Percentiles rank a stretch among this genome's conserved stretches.
Conservation (phyloP, 1,140 invertebrate species). For the Lasaia peninsularis region DNA sequence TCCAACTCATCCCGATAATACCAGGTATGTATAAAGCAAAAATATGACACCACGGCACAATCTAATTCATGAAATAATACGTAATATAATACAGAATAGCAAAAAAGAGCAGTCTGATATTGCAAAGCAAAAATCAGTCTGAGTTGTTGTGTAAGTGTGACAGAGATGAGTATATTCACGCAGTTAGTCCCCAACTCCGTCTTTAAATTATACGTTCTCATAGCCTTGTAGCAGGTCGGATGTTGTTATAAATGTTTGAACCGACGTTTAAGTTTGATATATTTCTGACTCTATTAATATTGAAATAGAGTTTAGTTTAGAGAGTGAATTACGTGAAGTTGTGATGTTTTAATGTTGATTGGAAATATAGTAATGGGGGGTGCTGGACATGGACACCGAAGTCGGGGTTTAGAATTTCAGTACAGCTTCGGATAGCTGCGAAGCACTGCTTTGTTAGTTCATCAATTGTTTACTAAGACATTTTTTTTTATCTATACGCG, state of each 20-base stretch:
- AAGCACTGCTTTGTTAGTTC: conserved; percentile 68
- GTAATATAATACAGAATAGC: conserved; percentile 71
- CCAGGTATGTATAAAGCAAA: conserved; percentile 57
- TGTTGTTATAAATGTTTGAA: conserved; percentile 33
- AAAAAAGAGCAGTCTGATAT: conserved; percentile 66
- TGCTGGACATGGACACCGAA: conserved; percentile 71
- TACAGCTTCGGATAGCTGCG: conserved; percentile 74
- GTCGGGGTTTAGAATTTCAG: conserved; percentile 76
- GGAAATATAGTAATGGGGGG: conserved; percentile 75
- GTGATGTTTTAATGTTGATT: conserved; percentile 32
- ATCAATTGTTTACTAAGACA: conserved; percentile 61
- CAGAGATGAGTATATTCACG: conserved; percentile 40
- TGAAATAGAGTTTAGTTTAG: conserved; percentile 14
- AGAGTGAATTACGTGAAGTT: conserved; percentile 16
- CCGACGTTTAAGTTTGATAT: neutral
- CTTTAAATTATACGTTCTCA: conserved; percentile 77
- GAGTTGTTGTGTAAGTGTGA: conserved; percentile 36
- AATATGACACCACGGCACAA: conserved; percentile 68
- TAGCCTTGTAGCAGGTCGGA: conserved; percentile 60
- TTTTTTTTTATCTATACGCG: conserved; percentile 59
- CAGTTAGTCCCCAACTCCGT: conserved; percentile 45
- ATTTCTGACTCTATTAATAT: conserved; percentile 28
- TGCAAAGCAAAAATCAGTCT: conserved; percentile 45
- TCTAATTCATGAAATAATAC: conserved; percentile 76
- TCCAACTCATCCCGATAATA: conserved; percentile 41